phyloP scores from a whole-genome alignment of 1,140 invertebrate genomes.

The Aethina tumida region DNA sequence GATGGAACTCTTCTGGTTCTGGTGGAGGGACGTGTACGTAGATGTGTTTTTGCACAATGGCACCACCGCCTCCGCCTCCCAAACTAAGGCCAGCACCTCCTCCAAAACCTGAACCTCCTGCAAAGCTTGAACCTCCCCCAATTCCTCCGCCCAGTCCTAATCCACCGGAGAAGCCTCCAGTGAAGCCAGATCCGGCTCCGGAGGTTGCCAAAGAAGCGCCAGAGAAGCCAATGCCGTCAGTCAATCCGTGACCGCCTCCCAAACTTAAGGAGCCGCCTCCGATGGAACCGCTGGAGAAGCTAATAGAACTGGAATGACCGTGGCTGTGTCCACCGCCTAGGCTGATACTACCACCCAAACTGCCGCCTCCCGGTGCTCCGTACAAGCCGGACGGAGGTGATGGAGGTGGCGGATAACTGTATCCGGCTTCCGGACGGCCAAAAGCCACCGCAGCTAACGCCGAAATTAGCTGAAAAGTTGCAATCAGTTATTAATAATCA shows the following conservation, averaged over 20 bases:
- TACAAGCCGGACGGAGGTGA: slow-evolving; percentile 32
- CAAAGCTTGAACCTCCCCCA: neutral
- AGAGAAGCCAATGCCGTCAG: too few species aligned
- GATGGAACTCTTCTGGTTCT: slow-evolving; percentile 56
- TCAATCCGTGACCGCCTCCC: too few species aligned
- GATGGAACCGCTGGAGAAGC: too few species aligned
- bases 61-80: slow-evolving; percentile 15
- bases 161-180: slow-evolving; percentile 13
- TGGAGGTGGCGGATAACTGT: slow-evolving; percentile 14
- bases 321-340: too few species aligned
- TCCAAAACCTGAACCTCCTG: slow-evolving; percentile 18
- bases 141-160: slow-evolving; percentile 2
- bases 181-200: slow-evolving; percentile 10
- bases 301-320: too few species aligned
- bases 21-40: slow-evolving; percentile 61
- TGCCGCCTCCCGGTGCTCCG: slow-evolving; percentile 27
- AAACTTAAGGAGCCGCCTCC: too few species aligned
- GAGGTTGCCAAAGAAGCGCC: too few species aligned
- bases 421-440: slow-evolving; percentile 28
- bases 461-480: too few species aligned
- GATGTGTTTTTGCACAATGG: slow-evolving; percentile 63
- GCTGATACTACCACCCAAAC: too few species aligned
- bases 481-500: too few species aligned
- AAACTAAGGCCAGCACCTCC: slow-evolving; percentile 7
- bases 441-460: slow-evolving; percentile 24